These are phyloP conservation scores for Pediacus dermestoides DNA, from an alignment of 2,888 invertebrate species.

Conservation along the genomic window DNA sequence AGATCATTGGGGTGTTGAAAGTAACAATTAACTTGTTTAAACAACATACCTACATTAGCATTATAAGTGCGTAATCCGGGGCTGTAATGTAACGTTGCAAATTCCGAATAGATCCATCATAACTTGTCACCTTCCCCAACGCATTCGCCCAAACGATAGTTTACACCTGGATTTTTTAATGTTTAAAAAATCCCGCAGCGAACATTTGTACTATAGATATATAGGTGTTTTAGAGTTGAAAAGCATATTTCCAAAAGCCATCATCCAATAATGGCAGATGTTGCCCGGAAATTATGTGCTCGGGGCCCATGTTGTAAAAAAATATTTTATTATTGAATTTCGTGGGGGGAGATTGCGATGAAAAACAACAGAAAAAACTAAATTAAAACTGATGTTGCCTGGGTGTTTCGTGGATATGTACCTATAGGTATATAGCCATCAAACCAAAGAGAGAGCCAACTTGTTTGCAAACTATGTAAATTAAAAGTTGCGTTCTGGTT, in stretches of 20 bases:
- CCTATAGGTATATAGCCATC: no score
- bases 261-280: constrained; percentile 39
- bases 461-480: constrained; percentile 33
- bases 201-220: constrained; percentile 42
- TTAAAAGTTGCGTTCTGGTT: constrained; percentile 26
- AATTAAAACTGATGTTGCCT: constrained; percentile 35
- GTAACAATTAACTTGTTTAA: constrained; percentile 50
- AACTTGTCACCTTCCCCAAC: constrained; percentile 40
- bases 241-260: no score
- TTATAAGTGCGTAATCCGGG: constrained; percentile 28
- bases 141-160: not conserved
- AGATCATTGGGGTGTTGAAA: constrained; percentile 33
- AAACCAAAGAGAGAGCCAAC: no score
- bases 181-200: constrained; percentile 40
- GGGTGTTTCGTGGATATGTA: no score
- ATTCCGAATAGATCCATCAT: constrained; percentile 43
- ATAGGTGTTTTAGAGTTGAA: no score
- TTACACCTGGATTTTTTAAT: constrained; percentile 18
- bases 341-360: constrained; percentile 29
- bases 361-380: no score
- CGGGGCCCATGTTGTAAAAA: constrained; percentile 27
- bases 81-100: constrained; percentile 18
- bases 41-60: constrained; percentile 46
- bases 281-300: constrained; percentile 34
- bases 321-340: constrained; percentile 36